These are phyloP conservation scores for Forficula auricularia DNA, from an alignment of 1,140 invertebrate genomes.

Conservation along the genomic window DNA sequence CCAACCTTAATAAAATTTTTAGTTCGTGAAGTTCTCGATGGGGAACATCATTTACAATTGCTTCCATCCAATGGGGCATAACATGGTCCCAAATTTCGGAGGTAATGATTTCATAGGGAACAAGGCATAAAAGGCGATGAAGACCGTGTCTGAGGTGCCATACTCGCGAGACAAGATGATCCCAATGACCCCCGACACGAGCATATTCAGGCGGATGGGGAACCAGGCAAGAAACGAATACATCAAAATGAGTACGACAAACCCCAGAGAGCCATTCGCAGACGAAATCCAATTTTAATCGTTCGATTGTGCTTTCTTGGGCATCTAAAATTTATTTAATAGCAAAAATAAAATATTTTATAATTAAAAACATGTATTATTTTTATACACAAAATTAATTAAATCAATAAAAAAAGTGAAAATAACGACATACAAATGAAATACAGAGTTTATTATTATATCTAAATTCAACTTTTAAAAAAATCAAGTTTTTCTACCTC, in stretches of 20 bases:
- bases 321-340: slow-evolving; percentile 44
- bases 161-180: slow-evolving; percentile 71
- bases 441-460: too few relatives aligned
- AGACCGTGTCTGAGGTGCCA: slow-evolving; percentile 90
- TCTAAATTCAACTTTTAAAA: too few relatives aligned
- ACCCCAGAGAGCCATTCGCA: slow-evolving; percentile 80
- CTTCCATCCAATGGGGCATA: slow-evolving; percentile 98
- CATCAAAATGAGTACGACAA: slow-evolving; percentile 67
- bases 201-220: slow-evolving; percentile 80
- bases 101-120: slow-evolving; percentile 93
- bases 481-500: too few relatives aligned
- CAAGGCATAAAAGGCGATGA: slow-evolving; percentile 80
- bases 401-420: not conserved
- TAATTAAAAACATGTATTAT: not conserved
- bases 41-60: slow-evolving; percentile 84
- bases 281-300: slow-evolving; percentile 83
- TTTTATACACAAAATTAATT: not conserved
- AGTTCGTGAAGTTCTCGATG: slow-evolving; percentile 81
- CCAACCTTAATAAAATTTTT: slow-evolving; percentile 77
- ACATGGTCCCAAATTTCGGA: slow-evolving; percentile 92
- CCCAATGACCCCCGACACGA: slow-evolving; percentile 86
- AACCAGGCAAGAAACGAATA: slow-evolving; percentile 68
- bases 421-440: too few relatives aligned
- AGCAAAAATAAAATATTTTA: too few relatives aligned
- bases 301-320: slow-evolving; percentile 70